A percentile compares a stretch with the other conserved stretches of the same genome.
phyloP scores from a whole-genome alignment of 1,140 invertebrate species.

The Bombus superbus region DNA sequence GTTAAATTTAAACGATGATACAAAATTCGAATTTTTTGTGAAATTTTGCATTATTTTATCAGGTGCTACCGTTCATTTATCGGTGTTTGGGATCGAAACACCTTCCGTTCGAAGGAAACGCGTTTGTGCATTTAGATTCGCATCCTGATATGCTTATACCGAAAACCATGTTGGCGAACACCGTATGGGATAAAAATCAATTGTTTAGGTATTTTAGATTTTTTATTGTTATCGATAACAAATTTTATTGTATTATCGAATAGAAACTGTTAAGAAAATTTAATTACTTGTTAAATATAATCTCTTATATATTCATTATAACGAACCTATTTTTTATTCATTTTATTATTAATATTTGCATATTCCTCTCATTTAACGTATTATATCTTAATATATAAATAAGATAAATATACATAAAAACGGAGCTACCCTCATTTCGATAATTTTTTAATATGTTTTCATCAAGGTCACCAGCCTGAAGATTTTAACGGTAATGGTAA shows the following conservation, averaged over 20 bases:
- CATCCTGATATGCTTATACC: slow-evolving; percentile 95
- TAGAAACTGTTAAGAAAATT: neutral
- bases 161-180: slow-evolving; percentile 87
- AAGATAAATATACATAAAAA: too few relatives aligned
- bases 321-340: neutral
- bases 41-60: slow-evolving; percentile 24
- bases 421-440: too few relatives aligned
- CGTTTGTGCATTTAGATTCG: slow-evolving; percentile 94
- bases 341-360: neutral
- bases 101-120: slow-evolving; percentile 89
- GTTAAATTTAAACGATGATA: neutral
- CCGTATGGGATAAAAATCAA: slow-evolving; percentile 86
- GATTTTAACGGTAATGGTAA: too few relatives aligned
- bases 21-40: neutral
- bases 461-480: too few relatives aligned
- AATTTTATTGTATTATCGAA: neutral
- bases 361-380: neutral
- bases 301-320: neutral
- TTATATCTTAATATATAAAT: neutral
- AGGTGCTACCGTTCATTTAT: slow-evolving; percentile 89
- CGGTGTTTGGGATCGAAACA: slow-evolving; percentile 91
- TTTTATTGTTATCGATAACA: neutral
- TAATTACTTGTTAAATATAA: neutral
- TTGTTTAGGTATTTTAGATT: slow-evolving; percentile 79
- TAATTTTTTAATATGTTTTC: too few relatives aligned